These are phyloP conservation scores for Melieria picta DNA, from an alignment of 2,888 invertebrate species.

Conservation along the genomic window DNA sequence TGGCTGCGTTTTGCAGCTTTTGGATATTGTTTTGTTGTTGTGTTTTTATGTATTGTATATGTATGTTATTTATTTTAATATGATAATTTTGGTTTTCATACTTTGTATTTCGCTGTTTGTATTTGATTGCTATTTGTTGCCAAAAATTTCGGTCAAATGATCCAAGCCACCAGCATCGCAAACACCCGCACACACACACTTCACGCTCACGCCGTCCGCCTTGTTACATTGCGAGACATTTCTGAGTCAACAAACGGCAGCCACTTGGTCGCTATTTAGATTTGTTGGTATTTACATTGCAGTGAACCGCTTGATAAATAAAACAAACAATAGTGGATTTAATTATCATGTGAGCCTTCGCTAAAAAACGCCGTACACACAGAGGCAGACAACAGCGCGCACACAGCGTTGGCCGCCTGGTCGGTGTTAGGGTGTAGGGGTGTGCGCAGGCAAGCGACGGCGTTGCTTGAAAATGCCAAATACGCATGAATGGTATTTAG, in stretches of 20 bases:
- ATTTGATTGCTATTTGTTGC: too few species aligned
- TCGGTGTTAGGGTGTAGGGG: too few species aligned
- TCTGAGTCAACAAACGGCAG: slow-evolving; percentile 26
- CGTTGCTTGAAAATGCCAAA: too few species aligned
- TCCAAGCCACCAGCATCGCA: background rate
- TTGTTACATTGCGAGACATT: slow-evolving; percentile 10
- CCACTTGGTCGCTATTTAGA: slow-evolving; percentile 19
- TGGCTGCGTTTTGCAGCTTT: too few species aligned
- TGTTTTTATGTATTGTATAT: too few species aligned
- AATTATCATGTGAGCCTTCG: slow-evolving; percentile 43
- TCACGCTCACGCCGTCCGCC: background rate
- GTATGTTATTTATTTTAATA: background rate
- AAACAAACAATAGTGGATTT: slow-evolving; percentile 46
- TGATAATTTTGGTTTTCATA: slow-evolving; percentile 10
- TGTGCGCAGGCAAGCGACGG: too few species aligned
- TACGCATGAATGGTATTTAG: too few species aligned
- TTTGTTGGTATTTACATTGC: slow-evolving; percentile 25
- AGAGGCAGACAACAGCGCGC: background rate
- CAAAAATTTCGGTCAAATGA: background rate
- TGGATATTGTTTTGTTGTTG: too few species aligned
- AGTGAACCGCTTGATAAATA: slow-evolving; percentile 41
- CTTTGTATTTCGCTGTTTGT: too few species aligned
- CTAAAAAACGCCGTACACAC: slow-evolving; percentile 18
- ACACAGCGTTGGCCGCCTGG: background rate
- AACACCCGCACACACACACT: background rate